Conservation (phyloP, 37 sponge, comb jelly and placozoan species). For the Crambe crambe region DNA sequence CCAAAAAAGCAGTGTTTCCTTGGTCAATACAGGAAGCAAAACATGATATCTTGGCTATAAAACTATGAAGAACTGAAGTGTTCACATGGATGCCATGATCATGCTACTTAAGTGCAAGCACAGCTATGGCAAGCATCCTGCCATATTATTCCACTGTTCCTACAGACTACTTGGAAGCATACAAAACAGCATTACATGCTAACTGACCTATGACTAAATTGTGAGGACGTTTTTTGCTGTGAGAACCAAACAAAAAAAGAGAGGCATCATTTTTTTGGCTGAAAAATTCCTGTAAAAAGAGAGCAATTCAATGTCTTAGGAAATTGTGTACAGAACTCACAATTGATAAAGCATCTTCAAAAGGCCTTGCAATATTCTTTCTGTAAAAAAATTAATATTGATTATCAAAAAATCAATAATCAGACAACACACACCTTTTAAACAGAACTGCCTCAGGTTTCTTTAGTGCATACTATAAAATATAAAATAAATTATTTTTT, state of each 20-base stretch:
- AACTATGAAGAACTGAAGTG: too few species aligned
- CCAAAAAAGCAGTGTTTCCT: too few species aligned
- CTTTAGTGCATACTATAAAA: slow-evolving; percentile 66
- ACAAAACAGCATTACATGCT: too few species aligned
- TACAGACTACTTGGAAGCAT: too few species aligned
- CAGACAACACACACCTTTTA: slow-evolving; percentile 31
- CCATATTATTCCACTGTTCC: too few species aligned
- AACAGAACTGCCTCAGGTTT: slow-evolving; percentile 77
- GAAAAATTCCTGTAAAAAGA: slow-evolving; percentile 72
- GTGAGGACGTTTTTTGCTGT: slow-evolving; percentile 94
- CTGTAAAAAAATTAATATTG: slow-evolving; percentile 19
- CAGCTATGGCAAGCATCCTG: too few species aligned
- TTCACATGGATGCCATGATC: too few species aligned
- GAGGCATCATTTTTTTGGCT: slow-evolving; percentile 83
- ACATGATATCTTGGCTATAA: too few species aligned
- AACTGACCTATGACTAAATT: slow-evolving; percentile 86
- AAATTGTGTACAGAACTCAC: slow-evolving; percentile 31
- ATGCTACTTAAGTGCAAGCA: too few species aligned
- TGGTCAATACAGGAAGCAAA: too few species aligned
- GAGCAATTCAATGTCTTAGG: background rate
- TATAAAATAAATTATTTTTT: too few species aligned
- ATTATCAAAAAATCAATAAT: background rate
- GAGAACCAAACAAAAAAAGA: slow-evolving; percentile 88
- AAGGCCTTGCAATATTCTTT: slow-evolving; percentile 71
- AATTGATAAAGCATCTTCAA: slow-evolving; percentile 76